Evolutionary conservation across 1,140 invertebrate species (phyloP), one percentile per base, ranked within the genome.

Genomic region (Brachionus plicatilis): DNA sequence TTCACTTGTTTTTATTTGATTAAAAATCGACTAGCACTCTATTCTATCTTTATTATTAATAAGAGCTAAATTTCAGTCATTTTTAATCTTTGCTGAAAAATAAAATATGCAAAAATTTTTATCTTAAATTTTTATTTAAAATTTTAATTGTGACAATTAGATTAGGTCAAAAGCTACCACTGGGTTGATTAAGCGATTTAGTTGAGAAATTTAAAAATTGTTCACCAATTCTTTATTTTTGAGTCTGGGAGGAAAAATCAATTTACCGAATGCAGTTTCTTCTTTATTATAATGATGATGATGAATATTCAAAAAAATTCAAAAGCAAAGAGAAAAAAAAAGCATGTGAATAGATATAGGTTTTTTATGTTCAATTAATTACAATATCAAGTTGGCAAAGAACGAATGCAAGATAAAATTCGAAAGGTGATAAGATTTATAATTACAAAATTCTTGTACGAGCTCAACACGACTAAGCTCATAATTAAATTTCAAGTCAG

Each of bases 371-470:
- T 72, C 68, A 72, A 72, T 72, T 72, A 43, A 72, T 72, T 72
- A 72, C 68, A 72, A 72, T 72, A 72, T 72, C 68, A 72, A 72
- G 33, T 72, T 72, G 68, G 68, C 37, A 41, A 72, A 43, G 68
- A 43, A 43, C 29, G 68, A 72, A 43, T 43, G 41, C 33, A 43
- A 72, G 41, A 72, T 41, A 72, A 41, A 72, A 72, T 12, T 43
- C 17, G 8, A 72, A 72, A 72, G 37, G n/a, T 43, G 68, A 72
- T 72, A 72, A 72, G 33, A 72, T 72, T 72, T 72, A 72, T 24
- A 72, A 72, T 72, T 72, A 72, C 68, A 72, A 72, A 72, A 72
- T 72, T 72, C 37, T 45, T 72, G 68, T 72, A 72, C n/a, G 68
- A 72, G 41, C 29, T 68, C 4, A 20, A 60, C 9, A 68, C 66